Base-by-base conservation (phyloP, 2,113 vertebrate genomes). In the Megatriorchis doriae region DNA sequence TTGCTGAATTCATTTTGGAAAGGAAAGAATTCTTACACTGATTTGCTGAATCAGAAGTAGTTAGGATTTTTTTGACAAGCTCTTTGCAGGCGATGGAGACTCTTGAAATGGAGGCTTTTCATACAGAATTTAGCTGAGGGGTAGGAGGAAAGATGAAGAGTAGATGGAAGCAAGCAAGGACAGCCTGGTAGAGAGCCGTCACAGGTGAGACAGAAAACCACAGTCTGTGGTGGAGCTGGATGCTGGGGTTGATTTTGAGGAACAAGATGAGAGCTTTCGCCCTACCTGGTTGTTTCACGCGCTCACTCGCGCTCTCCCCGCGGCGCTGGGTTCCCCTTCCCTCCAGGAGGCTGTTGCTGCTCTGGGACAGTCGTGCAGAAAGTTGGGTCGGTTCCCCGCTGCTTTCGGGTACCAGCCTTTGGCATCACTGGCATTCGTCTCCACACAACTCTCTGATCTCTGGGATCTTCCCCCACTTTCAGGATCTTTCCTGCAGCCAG, bases 261-360 rank as follows among this genome's bases (percentile, higher is more conserved):
- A 61, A 26, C 4, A 67, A 82, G 21, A 34, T 25, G 13, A 43
- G 29, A 63, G 17, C 17, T 52, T 82, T 84, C 58, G 16, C 15
- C 43, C 1, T 45, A 32, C 6, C 12, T 52, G 22, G 21, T 20
- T 27, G 10, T 70, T 81, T 56, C 56, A 70, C 17, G 10, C 6
- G 8, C 29, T 52, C 22, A 6, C 14, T 68, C 12, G 3, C 17
- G n/a, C 8, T 17, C 38, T 55, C 15, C n/a, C 23, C 52, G 26
- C 4, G 16, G 40, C 11, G 17, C 4, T 31, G 2, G 18, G 11
- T 34, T 45, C 7, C 18, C 9, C 26, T 50, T 71, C 13, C 13
- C 19, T 0, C 0, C 31, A 53, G 20, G 13, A 27, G 19, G 10
- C 32, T 17, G 18, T 20, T 53, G 38, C 13, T 78, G 17, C 36